phyloP scores from a whole-genome alignment of 2,113 vertebrate species.

The Penelope pileata region DNA sequence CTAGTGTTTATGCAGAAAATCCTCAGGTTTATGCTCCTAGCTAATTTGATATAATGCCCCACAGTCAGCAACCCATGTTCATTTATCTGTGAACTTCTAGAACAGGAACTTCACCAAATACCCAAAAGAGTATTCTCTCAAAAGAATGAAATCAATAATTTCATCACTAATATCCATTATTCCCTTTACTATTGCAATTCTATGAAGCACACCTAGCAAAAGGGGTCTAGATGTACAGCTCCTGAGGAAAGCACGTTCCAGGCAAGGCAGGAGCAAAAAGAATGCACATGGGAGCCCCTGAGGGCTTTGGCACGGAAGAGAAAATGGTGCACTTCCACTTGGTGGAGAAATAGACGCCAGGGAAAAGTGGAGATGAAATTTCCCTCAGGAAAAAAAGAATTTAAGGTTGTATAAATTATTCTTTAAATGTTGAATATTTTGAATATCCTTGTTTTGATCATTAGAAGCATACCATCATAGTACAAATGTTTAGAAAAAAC shows the following conservation, averaged over 20 bases:
- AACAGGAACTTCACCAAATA: neutral
- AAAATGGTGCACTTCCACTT: neutral
- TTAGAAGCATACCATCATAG: neutral
- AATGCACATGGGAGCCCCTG: rapidly evolving
- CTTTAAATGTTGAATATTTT: neutral
- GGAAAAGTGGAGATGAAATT: neutral
- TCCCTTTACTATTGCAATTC: neutral
- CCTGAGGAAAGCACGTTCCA: rapidly evolving
- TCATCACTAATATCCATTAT: neutral
- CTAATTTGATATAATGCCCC: neutral
- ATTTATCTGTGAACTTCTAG: neutral
- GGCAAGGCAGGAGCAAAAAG: neutral
- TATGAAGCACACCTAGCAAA: neutral
- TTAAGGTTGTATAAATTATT: neutral
- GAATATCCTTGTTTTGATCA: neutral
- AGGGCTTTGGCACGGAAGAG: rapidly evolving
- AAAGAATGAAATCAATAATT: neutral
- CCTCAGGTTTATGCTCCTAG: neutral
- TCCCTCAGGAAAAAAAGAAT: neutral
- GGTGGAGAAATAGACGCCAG: neutral
- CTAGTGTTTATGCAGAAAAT: neutral
- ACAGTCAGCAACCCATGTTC: neutral
- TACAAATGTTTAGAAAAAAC: neutral
- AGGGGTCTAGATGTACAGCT: neutral
- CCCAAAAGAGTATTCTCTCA: neutral